Conservation (phyloP, 2,113 vertebrate genomes). For the Saccopteryx leptura region DNA sequence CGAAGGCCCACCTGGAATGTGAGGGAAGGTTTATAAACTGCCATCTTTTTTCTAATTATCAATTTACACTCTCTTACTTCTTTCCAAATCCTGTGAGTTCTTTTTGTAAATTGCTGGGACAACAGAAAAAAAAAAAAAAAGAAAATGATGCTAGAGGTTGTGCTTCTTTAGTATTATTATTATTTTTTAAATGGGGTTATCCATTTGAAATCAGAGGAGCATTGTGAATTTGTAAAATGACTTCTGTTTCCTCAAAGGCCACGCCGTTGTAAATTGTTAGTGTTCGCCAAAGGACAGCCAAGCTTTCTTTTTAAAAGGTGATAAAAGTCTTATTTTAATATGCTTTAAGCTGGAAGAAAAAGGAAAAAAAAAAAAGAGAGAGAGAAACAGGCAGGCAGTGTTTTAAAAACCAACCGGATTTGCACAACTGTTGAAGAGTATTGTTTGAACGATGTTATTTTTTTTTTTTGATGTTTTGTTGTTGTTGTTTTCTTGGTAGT, state of each 20-base stretch:
- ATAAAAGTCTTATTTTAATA: conserved; percentile 97
- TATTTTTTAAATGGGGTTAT: conserved; percentile 90
- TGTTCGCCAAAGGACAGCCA: conserved; percentile 93
- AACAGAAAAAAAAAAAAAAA: conserved; percentile 47
- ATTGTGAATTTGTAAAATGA: conserved; percentile 97
- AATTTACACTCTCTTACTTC: conserved; percentile 89
- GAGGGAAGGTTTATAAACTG: conserved; percentile 87
- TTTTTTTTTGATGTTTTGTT: conserved; percentile 84
- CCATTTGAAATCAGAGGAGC: conserved; percentile 93
- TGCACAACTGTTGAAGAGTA: conserved; percentile 89
- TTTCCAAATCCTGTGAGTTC: conserved; percentile 89
- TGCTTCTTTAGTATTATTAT: conserved; percentile 86
- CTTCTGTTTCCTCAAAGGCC: conserved; percentile 89
- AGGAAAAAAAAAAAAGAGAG: background rate
- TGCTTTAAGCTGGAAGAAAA: conserved; percentile 89
- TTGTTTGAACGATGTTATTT: conserved; percentile 84
- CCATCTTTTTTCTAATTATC: conserved; percentile 91
- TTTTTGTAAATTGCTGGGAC: conserved; percentile 93
- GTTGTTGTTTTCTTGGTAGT: conserved; percentile 67
- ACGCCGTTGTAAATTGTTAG: conserved; percentile 94
- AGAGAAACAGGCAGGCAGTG: conserved; percentile 84
- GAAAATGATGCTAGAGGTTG: conserved; percentile 88
- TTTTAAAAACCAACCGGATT: conserved; percentile 89
- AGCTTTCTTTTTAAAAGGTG: conserved; percentile 93
- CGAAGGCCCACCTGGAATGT: conserved; percentile 69